phyloP scores from a whole-genome alignment of 2,888 invertebrate species.

The Uropetala carovei region DNA sequence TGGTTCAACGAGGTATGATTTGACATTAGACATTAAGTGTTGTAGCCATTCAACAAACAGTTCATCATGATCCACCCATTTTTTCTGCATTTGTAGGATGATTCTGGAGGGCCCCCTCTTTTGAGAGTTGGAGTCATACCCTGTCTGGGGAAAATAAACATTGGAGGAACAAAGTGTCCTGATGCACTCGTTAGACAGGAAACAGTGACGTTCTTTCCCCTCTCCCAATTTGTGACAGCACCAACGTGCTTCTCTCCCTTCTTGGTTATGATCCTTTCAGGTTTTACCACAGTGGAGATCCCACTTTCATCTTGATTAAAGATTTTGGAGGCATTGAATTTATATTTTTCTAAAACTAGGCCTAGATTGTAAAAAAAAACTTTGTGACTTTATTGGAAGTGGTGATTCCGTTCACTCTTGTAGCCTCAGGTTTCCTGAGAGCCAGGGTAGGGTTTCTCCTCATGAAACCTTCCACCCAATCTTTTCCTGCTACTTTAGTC shows the following conservation, averaged over 20 bases:
- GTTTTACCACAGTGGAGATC: constrained; percentile 73
- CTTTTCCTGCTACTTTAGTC: too few species aligned
- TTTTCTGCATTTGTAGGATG: constrained; percentile 71
- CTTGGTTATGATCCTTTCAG: constrained; percentile 72
- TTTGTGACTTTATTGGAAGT: too few species aligned
- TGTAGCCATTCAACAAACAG: too few species aligned
- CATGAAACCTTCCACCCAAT: too few species aligned
- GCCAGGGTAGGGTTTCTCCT: too few species aligned
- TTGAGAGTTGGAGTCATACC: constrained; percentile 73
- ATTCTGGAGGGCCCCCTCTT: constrained; percentile 73
- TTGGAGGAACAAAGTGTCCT: constrained; percentile 74
- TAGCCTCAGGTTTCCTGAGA: too few species aligned
- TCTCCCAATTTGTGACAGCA: constrained; percentile 73
- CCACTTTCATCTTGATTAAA: constrained; percentile 75
- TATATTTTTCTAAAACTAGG: too few species aligned
- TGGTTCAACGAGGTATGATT: constrained; percentile 37
- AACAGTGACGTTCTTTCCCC: constrained; percentile 74
- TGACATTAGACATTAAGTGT: constrained; percentile 58
- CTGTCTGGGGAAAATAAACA: constrained; percentile 75
- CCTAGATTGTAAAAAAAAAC: too few species aligned
- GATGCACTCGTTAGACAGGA: constrained; percentile 74
- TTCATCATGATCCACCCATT: constrained; percentile 68
- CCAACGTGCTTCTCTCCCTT: constrained; percentile 74
- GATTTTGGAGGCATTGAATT: constrained; percentile 70
- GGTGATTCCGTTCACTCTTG: too few species aligned